Percentiles rank a stretch among this genome's conserved stretches.
These are phyloP conservation scores for Eucidaris tribuloides DNA, from an alignment of 35 echinoderm and acorn worm genomes.

Conservation along the genomic window DNA sequence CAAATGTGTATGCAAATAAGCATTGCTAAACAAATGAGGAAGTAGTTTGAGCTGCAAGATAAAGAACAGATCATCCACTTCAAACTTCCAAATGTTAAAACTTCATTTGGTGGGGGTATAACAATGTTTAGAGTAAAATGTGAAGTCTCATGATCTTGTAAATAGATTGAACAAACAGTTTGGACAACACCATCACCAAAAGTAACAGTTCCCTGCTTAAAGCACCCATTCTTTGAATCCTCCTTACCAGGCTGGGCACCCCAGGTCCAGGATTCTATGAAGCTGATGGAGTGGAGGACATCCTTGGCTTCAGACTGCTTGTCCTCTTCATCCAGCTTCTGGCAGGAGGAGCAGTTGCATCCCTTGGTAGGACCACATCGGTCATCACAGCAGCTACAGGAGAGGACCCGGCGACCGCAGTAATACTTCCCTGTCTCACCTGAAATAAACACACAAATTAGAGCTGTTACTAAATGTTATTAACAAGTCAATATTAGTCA, in stretches of 20 bases:
- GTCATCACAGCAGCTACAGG: constrained; percentile 79
- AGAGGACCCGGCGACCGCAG: constrained; percentile 56
- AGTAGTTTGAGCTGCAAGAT: not conserved
- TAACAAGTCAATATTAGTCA: no score
- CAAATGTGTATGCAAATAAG: no score
- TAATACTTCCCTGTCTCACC: constrained; percentile 73
- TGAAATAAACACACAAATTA: not conserved
- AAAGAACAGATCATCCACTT: not conserved
- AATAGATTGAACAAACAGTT: no score
- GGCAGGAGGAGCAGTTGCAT: constrained; percentile 73
- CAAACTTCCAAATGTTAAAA: not conserved
- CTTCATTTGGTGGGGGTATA: not conserved
- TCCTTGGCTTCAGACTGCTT: constrained; percentile 45
- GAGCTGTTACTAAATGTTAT: not conserved
- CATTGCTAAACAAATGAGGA: not conserved
- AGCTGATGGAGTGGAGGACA: constrained; percentile 52
- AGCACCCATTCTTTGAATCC: not conserved
- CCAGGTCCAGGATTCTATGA: constrained; percentile 96
- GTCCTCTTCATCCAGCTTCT: constrained; percentile 72
- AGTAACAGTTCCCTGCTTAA: no score
- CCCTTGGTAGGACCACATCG: constrained; percentile 74
- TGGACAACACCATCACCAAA: no score
- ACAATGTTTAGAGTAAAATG: not conserved
- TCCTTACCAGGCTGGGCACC: constrained; percentile 79
- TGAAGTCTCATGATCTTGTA: no score